phyloP scores from a whole-genome alignment of 2,888 invertebrate species.

The Napeogenes inachia region DNA sequence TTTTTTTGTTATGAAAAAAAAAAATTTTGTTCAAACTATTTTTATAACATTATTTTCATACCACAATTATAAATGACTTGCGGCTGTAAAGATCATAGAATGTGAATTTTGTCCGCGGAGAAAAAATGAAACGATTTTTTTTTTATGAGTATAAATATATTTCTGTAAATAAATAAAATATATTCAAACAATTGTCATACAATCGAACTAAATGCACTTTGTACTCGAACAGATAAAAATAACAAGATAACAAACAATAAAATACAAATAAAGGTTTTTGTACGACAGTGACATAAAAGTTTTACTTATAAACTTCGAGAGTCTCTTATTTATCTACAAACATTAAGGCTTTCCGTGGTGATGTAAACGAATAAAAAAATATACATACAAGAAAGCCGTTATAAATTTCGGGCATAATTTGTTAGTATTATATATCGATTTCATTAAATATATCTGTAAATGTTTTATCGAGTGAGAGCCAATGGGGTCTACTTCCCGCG shows the following conservation, averaged over 20 bases:
- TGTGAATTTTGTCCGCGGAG: too few species aligned
- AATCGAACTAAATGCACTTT: conserved; percentile 19
- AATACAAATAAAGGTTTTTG: background rate
- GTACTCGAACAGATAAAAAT: conserved; percentile 11
- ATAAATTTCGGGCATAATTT: background rate
- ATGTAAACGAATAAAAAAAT: background rate
- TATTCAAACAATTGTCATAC: conserved; percentile 7
- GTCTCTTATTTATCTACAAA: background rate
- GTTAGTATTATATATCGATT: background rate
- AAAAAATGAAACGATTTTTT: background rate
- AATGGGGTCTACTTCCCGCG: conserved; percentile 33
- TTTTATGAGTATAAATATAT: conserved; percentile 10
- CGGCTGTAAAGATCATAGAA: too few species aligned
- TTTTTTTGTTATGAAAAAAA: too few species aligned
- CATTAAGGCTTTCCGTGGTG: background rate
- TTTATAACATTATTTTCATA: too few species aligned
- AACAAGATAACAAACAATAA: conserved; percentile 5
- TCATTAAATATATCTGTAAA: too few species aligned
- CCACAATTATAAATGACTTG: too few species aligned
- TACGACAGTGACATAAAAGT: too few species aligned
- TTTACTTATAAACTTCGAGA: too few species aligned
- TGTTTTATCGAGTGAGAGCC: too few species aligned
- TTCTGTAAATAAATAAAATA: conserved; percentile 9
- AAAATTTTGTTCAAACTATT: too few species aligned
- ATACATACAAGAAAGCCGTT: background rate